Conservation (phyloP, 2,888 invertebrate genomes). For the Blastobasis adustella region DNA sequence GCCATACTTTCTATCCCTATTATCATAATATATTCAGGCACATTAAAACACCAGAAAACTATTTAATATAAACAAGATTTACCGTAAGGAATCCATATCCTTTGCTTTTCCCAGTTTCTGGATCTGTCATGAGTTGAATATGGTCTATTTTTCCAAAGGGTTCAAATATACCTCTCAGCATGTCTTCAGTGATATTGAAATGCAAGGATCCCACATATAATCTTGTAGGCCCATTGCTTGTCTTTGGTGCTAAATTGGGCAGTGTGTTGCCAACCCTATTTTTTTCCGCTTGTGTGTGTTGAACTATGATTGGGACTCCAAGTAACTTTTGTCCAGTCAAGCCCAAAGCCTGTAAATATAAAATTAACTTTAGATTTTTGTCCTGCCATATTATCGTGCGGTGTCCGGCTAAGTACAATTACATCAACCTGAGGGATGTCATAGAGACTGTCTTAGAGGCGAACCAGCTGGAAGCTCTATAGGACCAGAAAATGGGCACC, state of each 20-base stretch:
- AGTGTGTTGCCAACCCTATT: constrained; percentile 93
- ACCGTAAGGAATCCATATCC: constrained; percentile 99
- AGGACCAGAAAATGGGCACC: no score
- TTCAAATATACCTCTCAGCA: constrained; percentile 98
- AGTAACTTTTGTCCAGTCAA: constrained; percentile 95
- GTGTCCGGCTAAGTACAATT: no score
- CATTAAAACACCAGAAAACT: background rate
- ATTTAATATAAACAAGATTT: constrained; percentile 37
- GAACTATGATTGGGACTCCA: constrained; percentile 97
- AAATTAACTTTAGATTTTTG: background rate
- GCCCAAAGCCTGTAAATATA: constrained; percentile 86
- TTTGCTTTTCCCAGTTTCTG: constrained; percentile 94
- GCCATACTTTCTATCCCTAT: no score
- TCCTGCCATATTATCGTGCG: no score
- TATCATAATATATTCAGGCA: no score
- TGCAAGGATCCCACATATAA: constrained; percentile 98
- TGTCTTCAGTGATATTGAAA: constrained; percentile 99
- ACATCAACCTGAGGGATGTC: no score
- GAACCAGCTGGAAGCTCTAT: no score
- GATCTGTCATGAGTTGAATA: constrained; percentile 96
- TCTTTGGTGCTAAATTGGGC: constrained; percentile 89
- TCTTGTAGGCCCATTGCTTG: constrained; percentile 95
- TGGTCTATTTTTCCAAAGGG: constrained; percentile 98
- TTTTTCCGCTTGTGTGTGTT: constrained; percentile 97
- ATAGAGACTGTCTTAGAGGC: no score